Evolutionary conservation across 2,888 invertebrate species (phyloP), one percentile per base, ranked within the genome.

Genomic region (Octonoba sinensis): DNA sequence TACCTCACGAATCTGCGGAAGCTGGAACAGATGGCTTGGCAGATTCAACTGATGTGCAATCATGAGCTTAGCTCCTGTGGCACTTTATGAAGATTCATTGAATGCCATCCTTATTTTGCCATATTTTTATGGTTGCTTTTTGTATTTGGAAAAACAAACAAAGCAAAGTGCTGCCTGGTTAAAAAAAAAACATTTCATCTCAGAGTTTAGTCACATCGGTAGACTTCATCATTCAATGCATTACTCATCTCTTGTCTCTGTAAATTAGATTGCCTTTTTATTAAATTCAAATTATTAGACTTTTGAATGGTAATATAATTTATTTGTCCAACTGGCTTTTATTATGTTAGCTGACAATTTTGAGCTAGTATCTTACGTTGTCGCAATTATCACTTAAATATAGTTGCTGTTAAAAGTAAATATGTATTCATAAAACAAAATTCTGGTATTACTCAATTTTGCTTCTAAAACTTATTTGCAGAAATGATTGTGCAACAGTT

Each of bases 111-210:
- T 22, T 71, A 47, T 70, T 69, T 59, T 69, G 81, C 81, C 81
- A 81, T 82, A 64, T 74, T 70, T 75, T 64, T 74, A 74, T 74
- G 81, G 75, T 62, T 69, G 60, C 66, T 73, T 70, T 74, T 82
- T 82, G 47, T 79, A 73, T 67, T 65, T 72, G 47, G 44, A 44
- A 36, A 67, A 64, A 36, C 36, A 36, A 36, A 36, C 36, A 8
- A 36, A 36, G 36, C 36, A 36, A 36, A 65, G 59, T 59, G 47
- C 46, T n/a, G 20, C 22, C n/a, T 16, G n/a, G 47, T 51, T 64
- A 51, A 12, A 16, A 56, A 44, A 27, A 47, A 65, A 57, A 65
- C 36, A 49, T 15, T 44, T 16, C 65, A 46, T 56, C 44, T 49
- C 59, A 78, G 78, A 47, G 71, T 71, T 71, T 65, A 78, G 65